Conservation (phyloP, 2,113 vertebrate species). For the Aptenodytes forsteri region DNA sequence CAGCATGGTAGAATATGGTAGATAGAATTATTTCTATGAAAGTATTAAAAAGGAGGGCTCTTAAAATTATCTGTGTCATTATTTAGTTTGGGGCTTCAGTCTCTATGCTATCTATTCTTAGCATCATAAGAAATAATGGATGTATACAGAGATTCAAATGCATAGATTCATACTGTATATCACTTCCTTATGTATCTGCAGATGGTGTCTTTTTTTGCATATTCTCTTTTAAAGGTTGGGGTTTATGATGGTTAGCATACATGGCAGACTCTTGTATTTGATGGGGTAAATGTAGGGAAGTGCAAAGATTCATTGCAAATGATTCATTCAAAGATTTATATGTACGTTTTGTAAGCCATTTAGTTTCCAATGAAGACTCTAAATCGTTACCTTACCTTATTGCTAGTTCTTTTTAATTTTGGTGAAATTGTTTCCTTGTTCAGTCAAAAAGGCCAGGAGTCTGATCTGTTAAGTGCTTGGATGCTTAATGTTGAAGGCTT, state of each 20-base stretch:
- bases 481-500: neutral
- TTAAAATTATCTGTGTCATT: neutral
- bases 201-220: neutral
- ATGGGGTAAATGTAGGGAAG: neutral
- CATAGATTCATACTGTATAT: neutral
- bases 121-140: neutral
- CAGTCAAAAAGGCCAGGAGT: neutral
- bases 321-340: neutral
- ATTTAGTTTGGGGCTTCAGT: neutral
- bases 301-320: neutral
- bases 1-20: neutral
- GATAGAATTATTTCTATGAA: neutral
- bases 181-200: neutral
- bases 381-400: neutral
- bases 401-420: neutral
- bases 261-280: neutral
- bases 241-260: neutral
- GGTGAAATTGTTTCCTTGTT: neutral
- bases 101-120: neutral
- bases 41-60: neutral
- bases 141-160: neutral
- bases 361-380: neutral
- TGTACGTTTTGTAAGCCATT: neutral
- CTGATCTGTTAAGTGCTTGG: neutral
- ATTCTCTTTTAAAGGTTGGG: neutral